These are phyloP conservation scores for Melierax canorus DNA, from an alignment of 2,113 vertebrate species.

Conservation along the genomic window DNA sequence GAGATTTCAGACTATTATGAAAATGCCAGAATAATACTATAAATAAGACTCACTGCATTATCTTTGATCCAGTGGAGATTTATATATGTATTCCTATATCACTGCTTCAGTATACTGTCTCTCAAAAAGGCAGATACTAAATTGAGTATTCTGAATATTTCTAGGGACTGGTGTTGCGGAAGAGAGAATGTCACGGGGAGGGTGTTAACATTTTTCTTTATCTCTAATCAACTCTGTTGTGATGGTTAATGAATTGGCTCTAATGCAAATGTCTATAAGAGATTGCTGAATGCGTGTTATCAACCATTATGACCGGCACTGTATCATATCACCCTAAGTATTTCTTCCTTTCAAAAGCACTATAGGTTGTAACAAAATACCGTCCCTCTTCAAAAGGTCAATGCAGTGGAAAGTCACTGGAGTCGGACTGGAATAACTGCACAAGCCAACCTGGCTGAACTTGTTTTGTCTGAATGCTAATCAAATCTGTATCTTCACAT, in stretches of 20 bases:
- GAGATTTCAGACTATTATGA: neutral
- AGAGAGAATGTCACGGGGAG: neutral
- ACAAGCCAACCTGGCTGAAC: conserved; percentile 66
- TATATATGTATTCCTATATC: neutral
- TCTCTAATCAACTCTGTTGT: neutral
- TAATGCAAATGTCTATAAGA: neutral
- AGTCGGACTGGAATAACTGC: conserved; percentile 35
- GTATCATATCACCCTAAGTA: neutral
- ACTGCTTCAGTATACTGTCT: neutral
- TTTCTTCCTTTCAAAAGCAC: conserved; percentile 33
- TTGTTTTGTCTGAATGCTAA: conserved; percentile 70
- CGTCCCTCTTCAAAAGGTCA: neutral
- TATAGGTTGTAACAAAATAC: conserved; percentile 11
- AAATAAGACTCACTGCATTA: neutral
- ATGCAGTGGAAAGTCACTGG: conserved; percentile 31
- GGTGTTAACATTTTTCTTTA: neutral
- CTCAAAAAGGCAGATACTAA: neutral
- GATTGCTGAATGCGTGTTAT: neutral
- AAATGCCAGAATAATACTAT: neutral
- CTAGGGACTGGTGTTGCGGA: neutral
- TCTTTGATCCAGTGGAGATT: neutral
- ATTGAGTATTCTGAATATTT: neutral
- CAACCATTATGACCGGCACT: neutral
- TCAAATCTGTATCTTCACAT: conserved; percentile 67
- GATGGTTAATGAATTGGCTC: neutral